Evolutionary conservation across 2,797 vertebrate species (phyloP).

Genomic region (Enteromius unitaeniatus): DNA sequence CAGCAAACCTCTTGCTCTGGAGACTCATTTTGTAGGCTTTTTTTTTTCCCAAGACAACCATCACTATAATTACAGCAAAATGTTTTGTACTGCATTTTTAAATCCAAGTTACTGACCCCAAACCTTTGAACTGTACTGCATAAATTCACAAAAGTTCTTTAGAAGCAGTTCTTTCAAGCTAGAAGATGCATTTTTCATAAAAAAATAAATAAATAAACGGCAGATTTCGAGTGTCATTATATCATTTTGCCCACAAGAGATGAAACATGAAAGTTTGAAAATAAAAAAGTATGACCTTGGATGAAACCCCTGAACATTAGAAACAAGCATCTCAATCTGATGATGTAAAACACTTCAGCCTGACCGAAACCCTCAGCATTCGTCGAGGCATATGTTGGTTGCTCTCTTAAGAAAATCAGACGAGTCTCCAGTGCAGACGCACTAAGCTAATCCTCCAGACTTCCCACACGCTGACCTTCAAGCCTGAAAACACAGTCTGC

Average conservation of each 20-base stretch:
- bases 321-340: slow-evolving; percentile 9
- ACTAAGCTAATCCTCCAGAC: slow-evolving; percentile 40
- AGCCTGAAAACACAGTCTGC: slow-evolving; percentile 20
- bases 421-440: slow-evolving; percentile 8
- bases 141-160: background rate
- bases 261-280: background rate
- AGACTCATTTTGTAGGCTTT: background rate
- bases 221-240: no score
- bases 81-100: background rate
- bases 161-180: no score
- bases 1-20: background rate
- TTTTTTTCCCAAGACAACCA: background rate
- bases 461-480: slow-evolving; percentile 19
- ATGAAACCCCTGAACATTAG: background rate
- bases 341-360: background rate
- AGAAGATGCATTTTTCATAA: background rate
- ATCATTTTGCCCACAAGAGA: background rate
- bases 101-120: background rate
- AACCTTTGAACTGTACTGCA: background rate
- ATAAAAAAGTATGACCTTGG: background rate
- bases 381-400: slow-evolving; percentile 14
- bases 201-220: background rate
- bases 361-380: background rate
- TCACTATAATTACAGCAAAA: background rate
- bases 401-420: slow-evolving; percentile 19